phyloP scores from a whole-genome alignment of 2,797 vertebrate species.

The Siniperca undulata region DNA sequence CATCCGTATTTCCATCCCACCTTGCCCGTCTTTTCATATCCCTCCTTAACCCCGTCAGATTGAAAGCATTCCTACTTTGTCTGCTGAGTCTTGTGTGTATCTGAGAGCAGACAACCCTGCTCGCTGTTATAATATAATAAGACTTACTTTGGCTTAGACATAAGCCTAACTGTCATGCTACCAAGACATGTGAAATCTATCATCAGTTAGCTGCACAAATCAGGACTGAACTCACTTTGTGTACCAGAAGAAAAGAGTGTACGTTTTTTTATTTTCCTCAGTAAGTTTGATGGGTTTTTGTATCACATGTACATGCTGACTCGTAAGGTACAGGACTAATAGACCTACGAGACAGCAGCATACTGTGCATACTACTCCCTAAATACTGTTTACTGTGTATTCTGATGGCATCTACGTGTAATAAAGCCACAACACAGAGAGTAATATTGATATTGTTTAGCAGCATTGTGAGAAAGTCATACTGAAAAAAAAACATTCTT shows the following conservation, averaged over 20 bases:
- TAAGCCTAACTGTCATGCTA: slow-evolving; percentile 11
- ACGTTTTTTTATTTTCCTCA: neutral
- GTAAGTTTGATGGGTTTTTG: neutral
- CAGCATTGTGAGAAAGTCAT: neutral
- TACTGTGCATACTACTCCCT: neutral
- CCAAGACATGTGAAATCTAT: slow-evolving; percentile 13
- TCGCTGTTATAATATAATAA: slow-evolving; percentile 40
- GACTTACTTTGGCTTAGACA: slow-evolving; percentile 29
- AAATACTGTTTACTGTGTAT: neutral
- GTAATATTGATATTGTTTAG: neutral
- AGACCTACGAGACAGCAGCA: neutral
- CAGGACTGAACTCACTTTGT: neutral
- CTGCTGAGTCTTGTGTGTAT: neutral
- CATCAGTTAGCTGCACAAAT: neutral
- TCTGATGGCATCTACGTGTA: neutral
- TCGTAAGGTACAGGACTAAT: no score
- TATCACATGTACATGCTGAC: neutral
- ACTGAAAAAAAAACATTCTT: neutral
- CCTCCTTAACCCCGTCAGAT: slow-evolving; percentile 34
- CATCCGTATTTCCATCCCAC: slow-evolving; percentile 38
- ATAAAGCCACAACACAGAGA: neutral
- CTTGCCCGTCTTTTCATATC: slow-evolving; percentile 37
- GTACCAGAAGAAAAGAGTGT: neutral
- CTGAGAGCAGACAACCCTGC: slow-evolving; percentile 17
- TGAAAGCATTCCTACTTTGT: slow-evolving; percentile 41